phyloP scores from a whole-genome alignment of 2,888 invertebrate genomes.

The Rhynchonema sp. region DNA sequence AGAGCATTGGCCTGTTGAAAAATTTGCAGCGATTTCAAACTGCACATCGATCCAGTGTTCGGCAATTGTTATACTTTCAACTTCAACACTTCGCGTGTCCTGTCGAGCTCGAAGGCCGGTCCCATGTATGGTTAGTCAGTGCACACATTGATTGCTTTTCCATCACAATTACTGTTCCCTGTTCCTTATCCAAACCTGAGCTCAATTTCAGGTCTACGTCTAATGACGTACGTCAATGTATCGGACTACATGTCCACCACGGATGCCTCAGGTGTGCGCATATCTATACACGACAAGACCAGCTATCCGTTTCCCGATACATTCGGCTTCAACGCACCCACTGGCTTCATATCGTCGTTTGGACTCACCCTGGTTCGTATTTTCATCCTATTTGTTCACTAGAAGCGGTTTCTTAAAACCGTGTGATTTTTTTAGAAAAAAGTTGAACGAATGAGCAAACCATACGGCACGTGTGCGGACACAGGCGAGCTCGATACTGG shows the following conservation, averaged over 20 bases:
- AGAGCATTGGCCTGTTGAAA: too few relatives aligned
- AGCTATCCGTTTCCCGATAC: conserved; percentile 24
- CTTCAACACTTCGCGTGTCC: conserved; percentile 10
- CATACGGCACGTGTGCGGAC: conserved; percentile 14
- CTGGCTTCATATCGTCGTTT: conserved; percentile 20
- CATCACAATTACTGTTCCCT: too few relatives aligned
- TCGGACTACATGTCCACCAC: conserved; percentile 25
- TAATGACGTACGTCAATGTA: conserved; percentile 22
- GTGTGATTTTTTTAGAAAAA: conserved; percentile 11
- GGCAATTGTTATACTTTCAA: conserved; percentile 27
- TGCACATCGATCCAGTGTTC: conserved; percentile 21
- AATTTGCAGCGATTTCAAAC: conserved; percentile 10
- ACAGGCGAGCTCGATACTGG: conserved; percentile 1
- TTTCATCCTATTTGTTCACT: too few relatives aligned
- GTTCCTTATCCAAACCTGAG: not conserved
- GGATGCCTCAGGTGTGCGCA: conserved; percentile 21
- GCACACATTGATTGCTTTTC: too few relatives aligned
- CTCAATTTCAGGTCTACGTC: conserved; percentile 15
- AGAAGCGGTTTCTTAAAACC: not conserved
- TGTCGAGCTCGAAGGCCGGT: conserved; percentile 18
- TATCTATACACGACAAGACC: conserved; percentile 20
- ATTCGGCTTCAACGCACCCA: conserved; percentile 18
- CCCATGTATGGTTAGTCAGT: conserved; percentile 15
- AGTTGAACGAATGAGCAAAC: conserved; percentile 16
- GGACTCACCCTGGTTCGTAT: conserved; percentile 18